phyloP scores from a whole-genome alignment of 64 coral and sea anemone genomes.

The Acropora tenuis region DNA sequence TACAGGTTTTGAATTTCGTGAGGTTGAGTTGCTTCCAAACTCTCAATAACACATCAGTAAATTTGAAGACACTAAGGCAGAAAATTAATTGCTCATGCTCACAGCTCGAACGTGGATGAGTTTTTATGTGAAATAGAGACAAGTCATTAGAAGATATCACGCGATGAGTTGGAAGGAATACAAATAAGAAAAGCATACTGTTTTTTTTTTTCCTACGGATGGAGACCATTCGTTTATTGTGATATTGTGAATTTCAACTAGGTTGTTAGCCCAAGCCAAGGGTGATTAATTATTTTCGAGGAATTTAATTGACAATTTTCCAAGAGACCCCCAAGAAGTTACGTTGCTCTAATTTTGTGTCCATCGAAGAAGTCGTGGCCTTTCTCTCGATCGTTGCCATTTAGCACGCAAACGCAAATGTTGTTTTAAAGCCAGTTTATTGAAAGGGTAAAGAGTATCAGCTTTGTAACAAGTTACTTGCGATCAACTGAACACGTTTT shows the following conservation, averaged over 20 bases:
- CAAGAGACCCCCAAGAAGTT: slow-evolving; percentile 5
- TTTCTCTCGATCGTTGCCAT: background rate
- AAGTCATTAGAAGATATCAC: too few species aligned
- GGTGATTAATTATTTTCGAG: background rate
- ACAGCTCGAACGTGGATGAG: too few species aligned
- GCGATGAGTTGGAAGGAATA: too few species aligned
- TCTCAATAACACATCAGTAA: too few species aligned
- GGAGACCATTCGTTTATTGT: background rate
- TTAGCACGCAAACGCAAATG: background rate
- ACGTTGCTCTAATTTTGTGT: background rate
- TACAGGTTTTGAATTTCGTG: too few species aligned
- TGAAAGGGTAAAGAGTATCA: too few species aligned
- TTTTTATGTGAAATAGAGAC: too few species aligned
- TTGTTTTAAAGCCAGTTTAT: background rate
- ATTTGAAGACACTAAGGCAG: too few species aligned
- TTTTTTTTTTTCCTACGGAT: background rate
- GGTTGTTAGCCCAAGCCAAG: background rate
- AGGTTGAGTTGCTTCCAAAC: too few species aligned
- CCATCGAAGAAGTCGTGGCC: background rate
- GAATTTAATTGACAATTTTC: background rate
- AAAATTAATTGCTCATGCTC: too few species aligned
- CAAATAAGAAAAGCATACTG: too few species aligned
- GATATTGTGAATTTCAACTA: background rate
- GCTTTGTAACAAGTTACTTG: too few species aligned
- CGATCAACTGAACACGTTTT: background rate